Percentiles rank a stretch among this genome's conserved stretches.
These are phyloP conservation scores for Phengaris arion DNA, from an alignment of 2,888 invertebrate species.

Conservation along the genomic window DNA sequence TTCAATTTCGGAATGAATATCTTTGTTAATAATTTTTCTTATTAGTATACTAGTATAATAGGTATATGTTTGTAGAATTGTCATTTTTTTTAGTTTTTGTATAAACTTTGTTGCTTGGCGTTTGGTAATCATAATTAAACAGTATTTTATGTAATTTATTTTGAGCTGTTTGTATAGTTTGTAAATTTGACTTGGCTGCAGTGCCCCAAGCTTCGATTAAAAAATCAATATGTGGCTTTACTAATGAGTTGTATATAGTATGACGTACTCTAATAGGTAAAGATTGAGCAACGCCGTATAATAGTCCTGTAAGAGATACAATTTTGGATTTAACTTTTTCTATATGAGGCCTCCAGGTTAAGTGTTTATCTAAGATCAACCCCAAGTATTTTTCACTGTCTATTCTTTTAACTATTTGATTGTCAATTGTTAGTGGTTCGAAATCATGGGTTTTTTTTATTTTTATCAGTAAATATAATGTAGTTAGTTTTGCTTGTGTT, in stretches of 20 bases:
- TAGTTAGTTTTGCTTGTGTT: slow-evolving; percentile 23
- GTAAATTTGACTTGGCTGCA: too few species aligned
- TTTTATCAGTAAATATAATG: slow-evolving; percentile 17
- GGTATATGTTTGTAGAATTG: neutral
- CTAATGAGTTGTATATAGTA: too few species aligned
- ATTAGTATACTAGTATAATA: neutral
- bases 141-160: neutral
- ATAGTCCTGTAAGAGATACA: neutral
- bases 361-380: neutral
- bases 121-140: neutral
- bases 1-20: neutral
- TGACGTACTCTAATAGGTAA: slow-evolving; percentile 12
- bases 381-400: slow-evolving; percentile 6
- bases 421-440: slow-evolving; percentile 4
- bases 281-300: neutral
- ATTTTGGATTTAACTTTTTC: neutral
- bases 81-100: neutral
- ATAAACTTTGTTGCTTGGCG: neutral
- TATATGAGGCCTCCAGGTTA: slow-evolving; percentile 7
- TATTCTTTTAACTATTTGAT: neutral
- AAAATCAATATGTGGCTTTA: too few species aligned
- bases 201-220: too few species aligned
- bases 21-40: neutral
- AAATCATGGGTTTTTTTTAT: neutral
- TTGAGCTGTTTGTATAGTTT: too few species aligned